A percentile compares a stretch with the other conserved stretches of the same genome.
Conservation (phyloP, 2,113 vertebrate genomes). For the Periophthalmus modestus region DNA sequence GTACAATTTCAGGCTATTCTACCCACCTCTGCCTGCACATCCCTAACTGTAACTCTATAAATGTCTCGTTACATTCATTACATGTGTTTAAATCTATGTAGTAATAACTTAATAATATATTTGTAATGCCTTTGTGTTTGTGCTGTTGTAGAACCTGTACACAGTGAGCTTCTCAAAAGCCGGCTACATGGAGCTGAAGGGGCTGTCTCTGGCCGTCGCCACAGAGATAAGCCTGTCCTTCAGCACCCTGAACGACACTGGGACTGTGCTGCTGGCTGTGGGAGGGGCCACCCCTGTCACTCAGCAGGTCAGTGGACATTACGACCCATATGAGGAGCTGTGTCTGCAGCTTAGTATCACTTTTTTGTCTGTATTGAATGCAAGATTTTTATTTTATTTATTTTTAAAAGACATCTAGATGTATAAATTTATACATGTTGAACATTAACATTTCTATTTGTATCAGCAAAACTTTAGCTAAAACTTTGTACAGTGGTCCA, state of each 20-base stretch:
- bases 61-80: no score
- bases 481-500: no score
- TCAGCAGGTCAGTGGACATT: constrained; percentile 44
- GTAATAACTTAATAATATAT: no score
- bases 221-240: constrained; percentile 97
- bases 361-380: neutral
- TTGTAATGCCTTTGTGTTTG: neutral
- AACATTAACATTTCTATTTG: no score
- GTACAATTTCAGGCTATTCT: no score
- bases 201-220: constrained; percentile 77
- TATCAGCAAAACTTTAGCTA: no score
- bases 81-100: no score
- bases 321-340: neutral
- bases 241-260: constrained; percentile 89
- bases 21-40: no score
- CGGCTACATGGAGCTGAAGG: constrained; percentile 87
- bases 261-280: constrained; percentile 88
- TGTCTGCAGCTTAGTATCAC: neutral
- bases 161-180: constrained; percentile 91
- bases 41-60: no score
- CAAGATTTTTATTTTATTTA: neutral
- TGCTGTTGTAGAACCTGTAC: constrained; percentile 83
- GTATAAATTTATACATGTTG: no score
- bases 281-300: constrained; percentile 54
- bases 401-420: no score